These are phyloP conservation scores for Halisarca cf. caerulea DNA, from an alignment of 37 sponge, comb jelly and placozoan genomes.

Conservation along the genomic window DNA sequence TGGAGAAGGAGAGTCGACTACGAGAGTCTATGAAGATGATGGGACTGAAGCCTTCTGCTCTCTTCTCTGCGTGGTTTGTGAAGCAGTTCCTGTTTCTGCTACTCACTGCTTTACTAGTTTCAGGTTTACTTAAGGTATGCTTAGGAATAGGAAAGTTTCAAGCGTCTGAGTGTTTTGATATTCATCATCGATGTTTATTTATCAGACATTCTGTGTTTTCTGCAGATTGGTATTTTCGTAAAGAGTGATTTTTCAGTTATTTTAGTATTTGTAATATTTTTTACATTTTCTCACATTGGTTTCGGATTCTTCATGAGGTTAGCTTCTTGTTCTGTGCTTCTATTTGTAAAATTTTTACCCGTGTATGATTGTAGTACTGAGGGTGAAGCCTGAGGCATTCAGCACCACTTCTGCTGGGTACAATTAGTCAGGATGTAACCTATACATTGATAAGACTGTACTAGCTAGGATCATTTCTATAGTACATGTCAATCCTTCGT, in stretches of 20 bases:
- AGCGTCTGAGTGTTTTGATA: neutral
- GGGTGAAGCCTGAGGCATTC: no score
- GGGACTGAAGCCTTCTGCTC: slow-evolving; percentile 83
- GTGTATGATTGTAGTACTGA: no score
- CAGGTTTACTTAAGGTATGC: slow-evolving; percentile 67
- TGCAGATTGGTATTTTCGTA: slow-evolving; percentile 44
- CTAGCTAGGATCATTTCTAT: no score
- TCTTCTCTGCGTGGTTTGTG: slow-evolving; percentile 86
- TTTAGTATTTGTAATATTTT: slow-evolving; percentile 54
- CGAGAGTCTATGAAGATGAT: slow-evolving; percentile 97
- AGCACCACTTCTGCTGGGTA: no score
- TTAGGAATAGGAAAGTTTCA: no score
- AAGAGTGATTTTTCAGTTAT: slow-evolving; percentile 56
- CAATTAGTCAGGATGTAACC: no score
- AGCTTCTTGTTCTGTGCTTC: neutral
- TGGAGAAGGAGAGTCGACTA: slow-evolving; percentile 80
- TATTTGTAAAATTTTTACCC: no score
- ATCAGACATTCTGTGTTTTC: neutral
- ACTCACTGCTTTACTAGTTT: slow-evolving; percentile 61
- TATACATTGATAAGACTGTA: no score
- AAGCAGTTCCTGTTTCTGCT: slow-evolving; percentile 86
- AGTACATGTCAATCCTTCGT: no score
- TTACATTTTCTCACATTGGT: slow-evolving; percentile 53
- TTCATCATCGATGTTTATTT: neutral
- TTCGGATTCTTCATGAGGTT: slow-evolving; percentile 74